phyloP scores from a whole-genome alignment of 1,140 invertebrate genomes.

The Myzus persicae region DNA sequence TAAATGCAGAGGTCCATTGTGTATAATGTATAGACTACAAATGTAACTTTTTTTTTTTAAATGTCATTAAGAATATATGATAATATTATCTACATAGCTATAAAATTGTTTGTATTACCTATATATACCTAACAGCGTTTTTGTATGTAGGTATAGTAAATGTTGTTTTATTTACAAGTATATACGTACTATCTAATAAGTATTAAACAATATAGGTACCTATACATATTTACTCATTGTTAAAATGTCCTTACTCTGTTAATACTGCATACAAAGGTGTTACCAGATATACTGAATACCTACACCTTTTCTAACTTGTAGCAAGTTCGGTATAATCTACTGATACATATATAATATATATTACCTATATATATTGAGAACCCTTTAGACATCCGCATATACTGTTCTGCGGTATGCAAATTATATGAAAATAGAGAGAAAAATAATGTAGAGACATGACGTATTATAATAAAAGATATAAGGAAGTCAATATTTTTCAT shows the following conservation, averaged over 20 bases:
- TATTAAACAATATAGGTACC: background rate
- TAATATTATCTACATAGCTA: background rate
- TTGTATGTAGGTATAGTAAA: background rate
- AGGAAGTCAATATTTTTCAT: background rate
- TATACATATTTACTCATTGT: background rate
- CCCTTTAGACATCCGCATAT: too few relatives aligned
- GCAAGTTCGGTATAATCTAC: background rate
- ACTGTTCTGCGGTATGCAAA: too few relatives aligned
- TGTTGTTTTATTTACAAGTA: background rate
- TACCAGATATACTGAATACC: background rate
- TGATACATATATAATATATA: too few relatives aligned
- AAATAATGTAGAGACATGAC: background rate
- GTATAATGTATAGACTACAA: background rate
- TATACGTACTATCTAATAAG: background rate
- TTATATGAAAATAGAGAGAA: background rate
- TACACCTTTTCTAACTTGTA: background rate
- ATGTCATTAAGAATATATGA: background rate
- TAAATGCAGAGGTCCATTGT: background rate
- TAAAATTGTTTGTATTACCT: background rate
- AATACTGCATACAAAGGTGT: background rate
- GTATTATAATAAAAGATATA: background rate
- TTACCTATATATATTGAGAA: too few relatives aligned
- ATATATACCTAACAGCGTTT: background rate
- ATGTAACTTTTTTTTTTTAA: background rate
- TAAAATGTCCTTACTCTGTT: background rate